These are phyloP conservation scores for Porites australiensis DNA, from an alignment of 64 coral and sea anemone genomes.

Conservation along the genomic window DNA sequence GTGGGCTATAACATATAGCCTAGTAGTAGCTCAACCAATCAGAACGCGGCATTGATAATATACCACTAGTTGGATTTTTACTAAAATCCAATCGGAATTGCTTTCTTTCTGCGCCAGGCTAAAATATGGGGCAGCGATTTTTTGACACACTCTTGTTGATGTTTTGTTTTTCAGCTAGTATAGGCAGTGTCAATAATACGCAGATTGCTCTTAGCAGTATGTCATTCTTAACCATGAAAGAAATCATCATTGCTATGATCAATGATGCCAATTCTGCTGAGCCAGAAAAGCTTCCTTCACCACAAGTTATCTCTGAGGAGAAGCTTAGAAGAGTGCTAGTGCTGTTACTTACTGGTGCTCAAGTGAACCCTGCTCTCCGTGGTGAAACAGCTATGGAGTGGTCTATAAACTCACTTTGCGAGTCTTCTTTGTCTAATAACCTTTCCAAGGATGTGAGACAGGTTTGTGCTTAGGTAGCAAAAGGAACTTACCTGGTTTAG, in stretches of 20 bases:
- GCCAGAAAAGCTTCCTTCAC: conserved; percentile 8
- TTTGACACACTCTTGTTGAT: too few relatives aligned
- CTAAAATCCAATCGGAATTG: too few relatives aligned
- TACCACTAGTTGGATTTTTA: too few relatives aligned
- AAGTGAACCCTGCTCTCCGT: conserved; percentile 14
- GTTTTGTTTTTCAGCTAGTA: neutral
- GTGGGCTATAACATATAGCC: too few relatives aligned
- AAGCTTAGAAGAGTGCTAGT: neutral
- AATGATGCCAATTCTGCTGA: neutral
- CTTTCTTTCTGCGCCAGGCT: too few relatives aligned
- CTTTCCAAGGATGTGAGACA: neutral
- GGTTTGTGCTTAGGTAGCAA: neutral
- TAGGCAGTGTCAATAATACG: neutral
- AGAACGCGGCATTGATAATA: too few relatives aligned
- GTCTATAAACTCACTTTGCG: conserved; percentile 29
- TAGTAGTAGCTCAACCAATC: too few relatives aligned
- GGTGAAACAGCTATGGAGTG: conserved; percentile 1
- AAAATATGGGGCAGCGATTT: too few relatives aligned
- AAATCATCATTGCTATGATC: neutral
- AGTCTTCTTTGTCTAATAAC: neutral
- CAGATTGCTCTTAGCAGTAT: conserved; percentile 30
- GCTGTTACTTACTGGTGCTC: conserved; percentile 3
- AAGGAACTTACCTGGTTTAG: too few relatives aligned
- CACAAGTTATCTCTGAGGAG: neutral
- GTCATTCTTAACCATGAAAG: neutral